Conservation (phyloP, 1,140 invertebrate species). For the Aphidius gifuensis region DNA sequence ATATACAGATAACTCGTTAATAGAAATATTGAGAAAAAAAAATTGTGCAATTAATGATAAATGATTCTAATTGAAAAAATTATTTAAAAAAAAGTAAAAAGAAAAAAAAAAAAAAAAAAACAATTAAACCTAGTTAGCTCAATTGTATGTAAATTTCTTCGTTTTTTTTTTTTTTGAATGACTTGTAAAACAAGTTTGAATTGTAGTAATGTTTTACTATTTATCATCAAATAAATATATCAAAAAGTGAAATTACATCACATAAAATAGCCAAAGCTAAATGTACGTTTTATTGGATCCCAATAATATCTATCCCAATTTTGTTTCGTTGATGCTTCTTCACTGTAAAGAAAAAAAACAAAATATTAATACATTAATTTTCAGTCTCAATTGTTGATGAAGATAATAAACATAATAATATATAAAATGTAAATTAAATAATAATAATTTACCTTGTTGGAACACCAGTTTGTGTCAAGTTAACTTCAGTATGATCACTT, state of each 20-base stretch:
- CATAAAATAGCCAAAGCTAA: constrained; percentile 84
- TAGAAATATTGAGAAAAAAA: too few species aligned
- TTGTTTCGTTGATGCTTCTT: constrained; percentile 76
- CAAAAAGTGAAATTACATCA: constrained; percentile 48
- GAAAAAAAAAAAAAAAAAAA: too few species aligned
- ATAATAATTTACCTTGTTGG: constrained; percentile 59
- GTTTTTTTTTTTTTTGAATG: too few species aligned
- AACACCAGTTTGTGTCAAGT: constrained; percentile 75
- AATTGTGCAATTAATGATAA: too few species aligned
- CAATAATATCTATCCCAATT: constrained; percentile 94
- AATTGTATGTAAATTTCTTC: too few species aligned
- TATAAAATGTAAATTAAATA: not conserved
- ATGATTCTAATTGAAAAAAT: too few species aligned
- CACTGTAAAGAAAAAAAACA: constrained; percentile 52
- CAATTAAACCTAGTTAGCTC: too few species aligned
- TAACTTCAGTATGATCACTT: constrained; percentile 79
- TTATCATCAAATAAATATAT: constrained; percentile 42
- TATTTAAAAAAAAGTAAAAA: too few species aligned
- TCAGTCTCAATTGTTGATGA: too few species aligned
- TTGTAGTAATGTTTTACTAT: constrained; percentile 30
- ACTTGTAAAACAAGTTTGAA: not conserved
- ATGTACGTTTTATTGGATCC: constrained; percentile 86
- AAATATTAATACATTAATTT: constrained; percentile 10
- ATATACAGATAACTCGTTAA: too few species aligned
- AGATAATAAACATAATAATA: not conserved